These are phyloP conservation scores for Urechis unicinctus DNA, from an alignment of 2,888 invertebrate genomes.

Conservation along the genomic window DNA sequence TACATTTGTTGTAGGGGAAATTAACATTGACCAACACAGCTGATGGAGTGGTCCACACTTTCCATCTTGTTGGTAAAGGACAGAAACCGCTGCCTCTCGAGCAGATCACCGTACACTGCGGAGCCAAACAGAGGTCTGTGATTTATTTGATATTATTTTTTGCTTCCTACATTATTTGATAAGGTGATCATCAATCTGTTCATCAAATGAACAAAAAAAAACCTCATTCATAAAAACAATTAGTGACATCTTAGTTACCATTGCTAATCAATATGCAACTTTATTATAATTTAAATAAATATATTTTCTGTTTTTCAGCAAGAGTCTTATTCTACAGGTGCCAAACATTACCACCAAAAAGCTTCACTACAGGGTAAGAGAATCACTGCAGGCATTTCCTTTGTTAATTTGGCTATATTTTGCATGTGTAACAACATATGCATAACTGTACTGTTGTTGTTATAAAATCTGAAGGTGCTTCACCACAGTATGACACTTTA, in stretches of 20 bases:
- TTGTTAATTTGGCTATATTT: neutral
- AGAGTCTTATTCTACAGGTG: slow-evolving; percentile 30
- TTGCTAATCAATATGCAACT: neutral
- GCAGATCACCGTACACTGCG: slow-evolving; percentile 35
- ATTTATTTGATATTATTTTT: neutral
- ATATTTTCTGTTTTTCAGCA: slow-evolving; percentile 23
- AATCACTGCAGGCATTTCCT: neutral
- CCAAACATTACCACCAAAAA: slow-evolving; percentile 47
- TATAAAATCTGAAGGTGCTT: no score
- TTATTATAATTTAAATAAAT: neutral
- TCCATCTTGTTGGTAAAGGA: slow-evolving; percentile 38
- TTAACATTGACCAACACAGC: slow-evolving; percentile 38
- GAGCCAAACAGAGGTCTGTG: slow-evolving; percentile 40
- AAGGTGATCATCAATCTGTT: no score
- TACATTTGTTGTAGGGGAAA: slow-evolving; percentile 30
- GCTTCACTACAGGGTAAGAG: slow-evolving; percentile 34
- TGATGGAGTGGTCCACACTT: slow-evolving; percentile 41
- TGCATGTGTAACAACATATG: no score
- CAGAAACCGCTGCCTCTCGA: slow-evolving; percentile 47
- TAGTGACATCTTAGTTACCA: neutral
- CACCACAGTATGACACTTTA: no score
- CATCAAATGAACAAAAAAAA: neutral
- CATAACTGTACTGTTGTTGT: no score
- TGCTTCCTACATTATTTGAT: no score
- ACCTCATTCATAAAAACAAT: neutral